These are phyloP conservation scores for Acanthopleura granulata DNA, from an alignment of 2,888 invertebrate genomes.

Conservation along the genomic window DNA sequence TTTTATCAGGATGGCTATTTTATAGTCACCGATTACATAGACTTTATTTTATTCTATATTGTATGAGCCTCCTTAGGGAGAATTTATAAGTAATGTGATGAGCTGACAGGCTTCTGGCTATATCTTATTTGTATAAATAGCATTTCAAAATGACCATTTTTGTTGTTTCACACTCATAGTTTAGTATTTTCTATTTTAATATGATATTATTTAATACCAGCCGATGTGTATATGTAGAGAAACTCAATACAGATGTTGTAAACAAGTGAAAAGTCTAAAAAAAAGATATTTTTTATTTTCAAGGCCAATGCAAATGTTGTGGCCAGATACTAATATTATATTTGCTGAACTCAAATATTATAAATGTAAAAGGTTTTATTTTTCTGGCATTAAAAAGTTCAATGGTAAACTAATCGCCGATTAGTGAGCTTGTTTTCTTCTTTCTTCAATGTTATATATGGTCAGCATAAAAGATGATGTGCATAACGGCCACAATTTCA, in stretches of 20 bases:
- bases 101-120: conserved; percentile 12
- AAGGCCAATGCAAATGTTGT: conserved; percentile 40
- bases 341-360: conserved; percentile 54
- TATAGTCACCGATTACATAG: conserved; percentile 33
- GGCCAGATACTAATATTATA: conserved; percentile 50
- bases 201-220: conserved; percentile 44
- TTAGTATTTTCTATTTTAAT: conserved; percentile 57
- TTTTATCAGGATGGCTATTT: conserved; percentile 46
- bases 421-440: background rate
- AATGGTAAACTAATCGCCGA: background rate
- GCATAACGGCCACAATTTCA: too few species aligned
- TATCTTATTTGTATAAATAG: conserved; percentile 12
- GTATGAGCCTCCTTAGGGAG: conserved; percentile 20
- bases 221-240: conserved; percentile 36
- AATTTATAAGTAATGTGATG: conserved; percentile 24
- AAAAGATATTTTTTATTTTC: conserved; percentile 51
- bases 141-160: conserved; percentile 17
- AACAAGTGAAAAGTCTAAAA: conserved; percentile 26
- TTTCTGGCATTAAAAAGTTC: conserved; percentile 59
- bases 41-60: conserved; percentile 37
- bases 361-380: conserved; percentile 62
- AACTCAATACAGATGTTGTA: conserved; percentile 15
- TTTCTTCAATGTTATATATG: background rate
- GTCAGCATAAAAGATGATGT: too few species aligned
- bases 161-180: conserved; percentile 45